Conservation (phyloP, 1,140 invertebrate genomes). For the Procambarus virginalis region DNA sequence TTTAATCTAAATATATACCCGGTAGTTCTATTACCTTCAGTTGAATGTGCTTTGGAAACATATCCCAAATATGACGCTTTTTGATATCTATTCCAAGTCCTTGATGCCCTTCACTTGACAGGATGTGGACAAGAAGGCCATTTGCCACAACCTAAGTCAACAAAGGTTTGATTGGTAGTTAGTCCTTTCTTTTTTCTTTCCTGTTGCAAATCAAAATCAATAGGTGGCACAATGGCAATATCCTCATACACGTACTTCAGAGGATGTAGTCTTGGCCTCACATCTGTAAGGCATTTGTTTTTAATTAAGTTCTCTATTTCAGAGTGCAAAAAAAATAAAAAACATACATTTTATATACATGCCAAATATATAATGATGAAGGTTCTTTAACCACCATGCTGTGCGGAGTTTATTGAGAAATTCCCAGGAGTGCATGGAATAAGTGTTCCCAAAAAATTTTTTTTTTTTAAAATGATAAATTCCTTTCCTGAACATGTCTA, state of each 20-base stretch:
- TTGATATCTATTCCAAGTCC: constrained; percentile 94
- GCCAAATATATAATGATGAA: too few species aligned
- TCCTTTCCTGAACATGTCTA: too few species aligned
- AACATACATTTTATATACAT: too few species aligned
- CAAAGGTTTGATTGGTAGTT: constrained; percentile 81
- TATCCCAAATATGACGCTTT: constrained; percentile 91
- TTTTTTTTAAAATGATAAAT: too few species aligned
- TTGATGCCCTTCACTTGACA: constrained; percentile 87
- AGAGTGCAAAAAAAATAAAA: too few species aligned
- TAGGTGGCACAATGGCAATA: constrained; percentile 94
- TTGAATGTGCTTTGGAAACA: constrained; percentile 78
- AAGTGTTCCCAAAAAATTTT: too few species aligned
- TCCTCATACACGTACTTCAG: constrained; percentile 97
- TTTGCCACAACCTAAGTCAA: constrained; percentile 98
- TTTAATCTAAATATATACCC: too few species aligned
- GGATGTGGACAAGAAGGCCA: constrained; percentile 92
- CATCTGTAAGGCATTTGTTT: constrained; percentile 29
- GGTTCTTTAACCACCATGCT: too few species aligned
- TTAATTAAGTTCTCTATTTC: too few species aligned
- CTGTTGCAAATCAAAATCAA: constrained; percentile 84
- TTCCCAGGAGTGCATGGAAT: too few species aligned
- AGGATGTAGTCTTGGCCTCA: constrained; percentile 93
- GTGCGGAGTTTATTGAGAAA: too few species aligned
- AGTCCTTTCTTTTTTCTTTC: constrained; percentile 73
- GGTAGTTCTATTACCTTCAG: constrained; percentile 42